Conservation (phyloP, 2,888 invertebrate genomes). For the Epirrhoe tristata region DNA sequence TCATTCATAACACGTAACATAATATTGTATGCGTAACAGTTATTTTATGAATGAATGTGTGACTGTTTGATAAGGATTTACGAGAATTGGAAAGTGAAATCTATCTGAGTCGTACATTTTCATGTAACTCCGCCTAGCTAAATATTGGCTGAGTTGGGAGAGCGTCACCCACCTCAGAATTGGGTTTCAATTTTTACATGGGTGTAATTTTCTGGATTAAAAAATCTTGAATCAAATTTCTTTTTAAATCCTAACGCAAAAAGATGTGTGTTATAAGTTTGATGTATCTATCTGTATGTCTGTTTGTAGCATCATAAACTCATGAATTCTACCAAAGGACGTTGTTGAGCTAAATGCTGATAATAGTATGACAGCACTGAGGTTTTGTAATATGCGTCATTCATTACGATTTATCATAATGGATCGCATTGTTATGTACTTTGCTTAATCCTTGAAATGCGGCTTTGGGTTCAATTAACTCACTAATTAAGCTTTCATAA, state of each 20-base stretch:
- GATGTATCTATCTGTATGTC: no score
- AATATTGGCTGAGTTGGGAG: no score
- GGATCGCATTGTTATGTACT: background rate
- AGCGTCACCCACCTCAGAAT: no score
- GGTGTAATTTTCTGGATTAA: no score
- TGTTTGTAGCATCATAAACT: no score
- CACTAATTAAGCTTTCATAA: background rate
- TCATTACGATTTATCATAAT: background rate
- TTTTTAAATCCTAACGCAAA: no score
- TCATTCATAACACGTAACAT: background rate
- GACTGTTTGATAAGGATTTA: background rate
- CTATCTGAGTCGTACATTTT: no score
- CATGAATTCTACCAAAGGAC: background rate
- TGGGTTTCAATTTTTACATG: no score
- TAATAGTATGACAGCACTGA: background rate
- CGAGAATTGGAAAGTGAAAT: no score
- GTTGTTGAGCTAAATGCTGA: background rate
- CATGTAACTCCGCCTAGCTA: no score
- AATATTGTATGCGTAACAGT: background rate
- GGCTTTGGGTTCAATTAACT: background rate
- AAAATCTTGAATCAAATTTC: no score
- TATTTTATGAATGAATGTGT: background rate
- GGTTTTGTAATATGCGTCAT: background rate
- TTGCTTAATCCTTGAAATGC: background rate
- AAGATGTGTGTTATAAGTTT: no score